Evolutionary conservation across 2,888 invertebrate species (phyloP).

Genomic region (Litoditis marina): DNA sequence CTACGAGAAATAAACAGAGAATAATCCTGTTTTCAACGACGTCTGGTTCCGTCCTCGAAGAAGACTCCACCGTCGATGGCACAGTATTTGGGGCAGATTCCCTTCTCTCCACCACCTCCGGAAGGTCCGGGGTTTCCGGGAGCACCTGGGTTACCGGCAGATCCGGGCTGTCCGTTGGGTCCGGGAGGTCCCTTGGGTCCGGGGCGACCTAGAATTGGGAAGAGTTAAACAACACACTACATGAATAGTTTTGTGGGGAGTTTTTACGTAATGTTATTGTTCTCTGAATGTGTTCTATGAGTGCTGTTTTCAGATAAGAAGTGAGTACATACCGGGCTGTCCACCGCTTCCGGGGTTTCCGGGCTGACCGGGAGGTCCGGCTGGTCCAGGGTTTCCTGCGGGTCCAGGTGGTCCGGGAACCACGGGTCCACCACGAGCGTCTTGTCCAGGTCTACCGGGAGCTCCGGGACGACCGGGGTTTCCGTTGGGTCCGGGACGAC

Average conservation of each 20-base stretch:
- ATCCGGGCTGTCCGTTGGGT: slow-evolving; percentile 41
- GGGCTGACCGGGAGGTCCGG: slow-evolving; percentile 32
- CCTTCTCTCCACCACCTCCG: slow-evolving; percentile 44
- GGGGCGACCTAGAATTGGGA: slow-evolving; percentile 17
- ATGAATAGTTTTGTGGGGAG: no score
- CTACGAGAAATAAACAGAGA: no score
- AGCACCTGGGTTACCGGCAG: slow-evolving; percentile 43
- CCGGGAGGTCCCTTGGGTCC: slow-evolving; percentile 50
- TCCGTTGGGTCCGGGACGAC: slow-evolving; percentile 34
- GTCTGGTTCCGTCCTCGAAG: slow-evolving; percentile 8
- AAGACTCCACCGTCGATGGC: slow-evolving; percentile 39
- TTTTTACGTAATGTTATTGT: no score
- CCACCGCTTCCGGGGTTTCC: slow-evolving; percentile 36
- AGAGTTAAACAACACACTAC: no score
- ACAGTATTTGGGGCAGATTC: slow-evolving; percentile 50
- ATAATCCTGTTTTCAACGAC: background rate
- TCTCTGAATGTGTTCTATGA: no score
- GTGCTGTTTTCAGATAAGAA: no score
- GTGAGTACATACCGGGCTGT: slow-evolving; percentile 13
- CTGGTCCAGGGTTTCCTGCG: slow-evolving; percentile 35
- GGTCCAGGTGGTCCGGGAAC: slow-evolving; percentile 29
- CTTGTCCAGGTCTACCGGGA: slow-evolving; percentile 16
- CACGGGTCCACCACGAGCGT: slow-evolving; percentile 6
- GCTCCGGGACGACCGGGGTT: slow-evolving; percentile 36
- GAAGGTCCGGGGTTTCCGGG: slow-evolving; percentile 32